Evolutionary conservation across 2,797 vertebrate species (phyloP).

Genomic region (Varecia variegata): DNA sequence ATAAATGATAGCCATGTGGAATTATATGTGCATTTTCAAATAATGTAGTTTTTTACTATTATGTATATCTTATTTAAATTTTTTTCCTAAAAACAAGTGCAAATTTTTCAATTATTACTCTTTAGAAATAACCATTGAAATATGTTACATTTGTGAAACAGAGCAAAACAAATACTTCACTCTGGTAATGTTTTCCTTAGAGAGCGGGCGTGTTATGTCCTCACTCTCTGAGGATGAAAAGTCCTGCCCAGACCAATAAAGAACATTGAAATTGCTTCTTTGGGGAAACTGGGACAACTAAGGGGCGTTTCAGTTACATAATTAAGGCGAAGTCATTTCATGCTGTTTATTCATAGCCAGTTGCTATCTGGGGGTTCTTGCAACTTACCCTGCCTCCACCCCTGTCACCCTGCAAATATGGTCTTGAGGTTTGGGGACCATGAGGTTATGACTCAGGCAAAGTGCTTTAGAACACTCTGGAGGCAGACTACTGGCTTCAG

Average conservation of each 20-base stretch:
- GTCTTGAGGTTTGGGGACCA: neutral
- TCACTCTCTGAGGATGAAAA: constrained; percentile 46
- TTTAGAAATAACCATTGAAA: constrained; percentile 46
- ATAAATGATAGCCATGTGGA: neutral
- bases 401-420: neutral
- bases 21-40: constrained; percentile 35
- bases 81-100: constrained; percentile 8
- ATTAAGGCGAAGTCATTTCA: neutral
- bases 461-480: neutral
- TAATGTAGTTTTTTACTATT: constrained; percentile 9
- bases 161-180: constrained; percentile 70
- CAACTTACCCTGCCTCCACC: neutral
- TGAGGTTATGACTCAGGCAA: neutral
- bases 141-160: constrained; percentile 46
- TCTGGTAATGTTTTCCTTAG: constrained; percentile 56
- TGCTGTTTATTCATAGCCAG: neutral
- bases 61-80: constrained; percentile 19
- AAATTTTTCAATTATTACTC: neutral
- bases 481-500: neutral
- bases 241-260: constrained; percentile 46
- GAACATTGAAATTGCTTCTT: constrained; percentile 49
- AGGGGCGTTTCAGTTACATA: neutral
- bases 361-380: neutral
- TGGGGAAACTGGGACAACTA: constrained; percentile 1
- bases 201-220: constrained; percentile 55